phyloP scores from a whole-genome alignment of 2,113 vertebrate species.

The Phasianus colchicus region DNA sequence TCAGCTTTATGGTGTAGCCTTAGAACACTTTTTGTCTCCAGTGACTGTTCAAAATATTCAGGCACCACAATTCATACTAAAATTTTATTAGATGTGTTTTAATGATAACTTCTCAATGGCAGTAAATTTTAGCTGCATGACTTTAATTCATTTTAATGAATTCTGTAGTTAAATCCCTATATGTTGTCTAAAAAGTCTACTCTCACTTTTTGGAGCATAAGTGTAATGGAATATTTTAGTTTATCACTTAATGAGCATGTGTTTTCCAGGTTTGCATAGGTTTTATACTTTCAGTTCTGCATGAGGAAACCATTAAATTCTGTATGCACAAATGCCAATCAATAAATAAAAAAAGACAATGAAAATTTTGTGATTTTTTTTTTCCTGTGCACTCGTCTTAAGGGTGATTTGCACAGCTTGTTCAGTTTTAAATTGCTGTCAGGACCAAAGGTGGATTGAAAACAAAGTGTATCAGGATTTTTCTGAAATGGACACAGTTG shows the following conservation, averaged over 20 bases:
- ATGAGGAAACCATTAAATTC: not conserved
- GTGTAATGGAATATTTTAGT: not conserved
- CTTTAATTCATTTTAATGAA: not conserved
- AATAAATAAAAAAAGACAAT: not conserved
- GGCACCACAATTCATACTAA: not conserved
- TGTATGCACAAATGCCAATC: not conserved
- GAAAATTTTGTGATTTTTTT: not conserved
- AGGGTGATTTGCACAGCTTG: not conserved
- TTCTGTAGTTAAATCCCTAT: slow-evolving; percentile 1
- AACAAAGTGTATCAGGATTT: not conserved
- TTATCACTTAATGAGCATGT: not conserved
- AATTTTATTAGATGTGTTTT: slow-evolving; percentile 13
- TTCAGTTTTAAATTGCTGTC: not conserved
- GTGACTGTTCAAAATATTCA: not conserved
- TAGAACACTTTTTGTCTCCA: not conserved
- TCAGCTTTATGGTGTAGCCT: not conserved
- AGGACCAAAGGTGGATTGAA: not conserved
- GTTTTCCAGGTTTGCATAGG: not conserved
- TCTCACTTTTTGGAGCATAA: not conserved
- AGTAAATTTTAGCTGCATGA: not conserved
- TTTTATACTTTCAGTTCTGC: not conserved
- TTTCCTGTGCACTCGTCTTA: not conserved
- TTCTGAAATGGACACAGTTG: not conserved
- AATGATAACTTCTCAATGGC: not conserved
- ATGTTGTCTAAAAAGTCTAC: not conserved